These are phyloP conservation scores for Emydoidea blandingii DNA, from an alignment of 2,797 vertebrate genomes.

Conservation along the genomic window DNA sequence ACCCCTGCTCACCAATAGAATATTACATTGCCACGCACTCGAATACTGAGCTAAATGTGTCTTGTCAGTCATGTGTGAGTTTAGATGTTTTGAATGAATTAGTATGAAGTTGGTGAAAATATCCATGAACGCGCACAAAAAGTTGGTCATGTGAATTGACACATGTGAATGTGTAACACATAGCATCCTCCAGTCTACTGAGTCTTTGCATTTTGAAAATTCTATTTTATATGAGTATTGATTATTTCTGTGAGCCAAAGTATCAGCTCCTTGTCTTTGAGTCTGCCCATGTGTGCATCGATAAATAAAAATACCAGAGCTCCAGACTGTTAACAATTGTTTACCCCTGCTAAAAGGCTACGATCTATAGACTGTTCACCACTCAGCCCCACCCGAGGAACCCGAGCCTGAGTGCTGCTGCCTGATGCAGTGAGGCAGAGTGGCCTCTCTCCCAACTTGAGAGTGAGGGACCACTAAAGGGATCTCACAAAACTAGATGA, in stretches of 20 bases:
- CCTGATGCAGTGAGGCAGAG: too few species aligned
- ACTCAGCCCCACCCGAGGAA: too few species aligned
- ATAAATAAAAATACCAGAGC: not conserved
- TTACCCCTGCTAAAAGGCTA: too few species aligned
- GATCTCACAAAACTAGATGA: too few species aligned
- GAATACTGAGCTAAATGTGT: not conserved
- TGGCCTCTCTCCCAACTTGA: too few species aligned
- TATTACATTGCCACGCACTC: not conserved
- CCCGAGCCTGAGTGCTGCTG: too few species aligned
- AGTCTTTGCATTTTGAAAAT: not conserved
- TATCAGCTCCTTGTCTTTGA: too few species aligned
- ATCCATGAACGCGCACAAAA: not conserved
- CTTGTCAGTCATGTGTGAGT: not conserved
- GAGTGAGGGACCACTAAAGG: too few species aligned
- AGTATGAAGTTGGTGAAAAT: not conserved
- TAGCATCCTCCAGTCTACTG: not conserved
- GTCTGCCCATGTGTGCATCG: not conserved
- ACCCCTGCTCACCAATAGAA: not conserved
- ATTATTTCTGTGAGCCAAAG: not conserved
- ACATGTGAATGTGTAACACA: not conserved
- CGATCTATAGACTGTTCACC: too few species aligned
- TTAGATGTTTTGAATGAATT: not conserved
- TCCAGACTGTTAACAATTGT: too few species aligned
- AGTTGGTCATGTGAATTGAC: not conserved
- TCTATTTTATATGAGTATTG: not conserved